Evolutionary conservation across 2,888 invertebrate species (phyloP), one percentile per base, ranked within the genome.

Genomic region (Athalia cordata): DNA sequence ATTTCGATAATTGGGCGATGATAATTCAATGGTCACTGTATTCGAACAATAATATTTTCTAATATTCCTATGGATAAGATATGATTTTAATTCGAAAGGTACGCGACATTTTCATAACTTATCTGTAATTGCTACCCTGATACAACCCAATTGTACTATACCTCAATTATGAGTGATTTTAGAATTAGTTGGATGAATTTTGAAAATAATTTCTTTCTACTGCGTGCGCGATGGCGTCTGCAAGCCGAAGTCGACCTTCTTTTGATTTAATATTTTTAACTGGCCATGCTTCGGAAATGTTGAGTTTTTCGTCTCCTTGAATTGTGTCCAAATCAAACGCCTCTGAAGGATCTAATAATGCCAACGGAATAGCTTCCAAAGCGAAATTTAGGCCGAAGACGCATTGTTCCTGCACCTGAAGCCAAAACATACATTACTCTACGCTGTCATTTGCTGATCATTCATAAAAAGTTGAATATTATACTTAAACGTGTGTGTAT

Each of bases 271-370:
- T 92, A 0, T 93, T 93, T 52, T 90, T 87, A 0, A 95, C 82
- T 78, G 91, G 91, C 95, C 94, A 95, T 3, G 95, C 91, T 79
- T 93, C 93, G 45, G 93, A 93, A 29, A 95, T 91, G 80, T 94
- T 92, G 47, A 92, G 82, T 52, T 91, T 91, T 57, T 92, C 86
- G 4, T 92, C 92, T 8, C 93, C 93, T 91, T 92, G 87, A 84
- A 93, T 91, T 8, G 81, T 61, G 81, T 94, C 92, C 89, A 94
- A 91, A 84, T 92, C 91, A 47, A 93, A 89, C 7, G 93, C 91
- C 78, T 94, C 93, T 74, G 92, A 92, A 0, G 93, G 92, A 0
- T 92, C 92, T 80, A 94, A 83, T 77, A 93, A 85, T 3, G 92
- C 92, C 81, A 93, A 91, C 3, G 93, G 92, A 7, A 93, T 90